phyloP scores from a whole-genome alignment of 53 echinoderm and acorn worm species.

The Mesocentrotus franciscanus region DNA sequence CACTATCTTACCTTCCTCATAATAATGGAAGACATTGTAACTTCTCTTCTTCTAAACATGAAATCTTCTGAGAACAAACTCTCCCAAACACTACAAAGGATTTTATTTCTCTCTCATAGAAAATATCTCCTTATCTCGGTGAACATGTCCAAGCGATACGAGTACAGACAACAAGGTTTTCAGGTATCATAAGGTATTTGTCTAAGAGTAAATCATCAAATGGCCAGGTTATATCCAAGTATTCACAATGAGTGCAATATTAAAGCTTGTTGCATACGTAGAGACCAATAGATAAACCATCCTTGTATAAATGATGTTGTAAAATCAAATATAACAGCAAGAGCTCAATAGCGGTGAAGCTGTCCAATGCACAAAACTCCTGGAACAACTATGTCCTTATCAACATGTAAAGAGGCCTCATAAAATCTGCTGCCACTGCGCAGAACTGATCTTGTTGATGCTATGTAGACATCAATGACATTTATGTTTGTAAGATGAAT shows the following conservation, averaged over 20 bases:
- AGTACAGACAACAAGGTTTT: not conserved
- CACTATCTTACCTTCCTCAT: conserved; percentile 7
- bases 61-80: not conserved
- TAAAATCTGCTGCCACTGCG: not conserved
- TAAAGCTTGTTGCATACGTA: not conserved
- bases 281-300: not conserved
- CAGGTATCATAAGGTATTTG: not conserved
- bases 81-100: too few species aligned
- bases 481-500: conserved; percentile 2
- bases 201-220: not conserved
- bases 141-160: not conserved
- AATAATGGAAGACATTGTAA: conserved; percentile 22
- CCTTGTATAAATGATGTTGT: not conserved
- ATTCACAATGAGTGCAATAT: not conserved
- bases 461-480: conserved; percentile 17
- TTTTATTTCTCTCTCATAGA: not conserved
- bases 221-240: not conserved
- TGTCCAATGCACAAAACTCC: not conserved
- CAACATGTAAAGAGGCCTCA: not conserved
- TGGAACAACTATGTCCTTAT: not conserved
- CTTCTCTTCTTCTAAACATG: not conserved
- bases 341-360: not conserved
- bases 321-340: not conserved
- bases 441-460: not conserved
- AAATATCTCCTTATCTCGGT: not conserved